Conservation (phyloP, 2,888 invertebrate genomes). For the Poecilus cupreus region DNA sequence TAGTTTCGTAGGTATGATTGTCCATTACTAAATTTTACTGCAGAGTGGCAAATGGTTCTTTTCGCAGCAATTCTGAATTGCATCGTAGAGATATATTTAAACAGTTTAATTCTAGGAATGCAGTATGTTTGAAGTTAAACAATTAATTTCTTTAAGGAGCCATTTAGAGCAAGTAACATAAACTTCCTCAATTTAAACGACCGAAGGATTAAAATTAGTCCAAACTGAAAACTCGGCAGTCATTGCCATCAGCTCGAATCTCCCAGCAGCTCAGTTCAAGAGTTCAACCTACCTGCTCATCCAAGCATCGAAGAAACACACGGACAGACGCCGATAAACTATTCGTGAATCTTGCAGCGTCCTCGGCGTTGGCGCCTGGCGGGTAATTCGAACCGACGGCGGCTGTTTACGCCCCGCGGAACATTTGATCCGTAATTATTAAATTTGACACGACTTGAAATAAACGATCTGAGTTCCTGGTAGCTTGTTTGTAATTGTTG, state of each 20-base stretch:
- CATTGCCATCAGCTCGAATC: not conserved
- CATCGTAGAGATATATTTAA: not conserved
- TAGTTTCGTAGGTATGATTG: no score
- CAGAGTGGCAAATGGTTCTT: no score
- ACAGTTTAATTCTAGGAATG: not conserved
- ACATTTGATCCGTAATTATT: slow-evolving; percentile 55
- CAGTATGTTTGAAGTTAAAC: not conserved
- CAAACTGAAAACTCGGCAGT: not conserved
- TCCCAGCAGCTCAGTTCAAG: not conserved
- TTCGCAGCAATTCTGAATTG: no score
- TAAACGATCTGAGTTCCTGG: slow-evolving; percentile 23
- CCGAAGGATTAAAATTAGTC: not conserved
- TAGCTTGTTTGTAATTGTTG: slow-evolving; percentile 40
- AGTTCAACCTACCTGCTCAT: not conserved
- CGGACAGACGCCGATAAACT: slow-evolving; percentile 17
- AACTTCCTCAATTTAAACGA: not conserved
- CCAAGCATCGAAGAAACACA: not conserved
- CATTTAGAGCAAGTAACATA: not conserved
- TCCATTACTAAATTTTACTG: no score
- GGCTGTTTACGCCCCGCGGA: slow-evolving; percentile 18
- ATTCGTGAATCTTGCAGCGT: slow-evolving; percentile 3
- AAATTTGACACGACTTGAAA: slow-evolving; percentile 55
- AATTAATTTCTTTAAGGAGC: not conserved
- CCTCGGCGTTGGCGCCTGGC: not conserved
- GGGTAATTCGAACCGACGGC: slow-evolving; percentile 13